Evolutionary conservation across 2,888 invertebrate species (phyloP).

Genomic region (Brachyptera putata): DNA sequence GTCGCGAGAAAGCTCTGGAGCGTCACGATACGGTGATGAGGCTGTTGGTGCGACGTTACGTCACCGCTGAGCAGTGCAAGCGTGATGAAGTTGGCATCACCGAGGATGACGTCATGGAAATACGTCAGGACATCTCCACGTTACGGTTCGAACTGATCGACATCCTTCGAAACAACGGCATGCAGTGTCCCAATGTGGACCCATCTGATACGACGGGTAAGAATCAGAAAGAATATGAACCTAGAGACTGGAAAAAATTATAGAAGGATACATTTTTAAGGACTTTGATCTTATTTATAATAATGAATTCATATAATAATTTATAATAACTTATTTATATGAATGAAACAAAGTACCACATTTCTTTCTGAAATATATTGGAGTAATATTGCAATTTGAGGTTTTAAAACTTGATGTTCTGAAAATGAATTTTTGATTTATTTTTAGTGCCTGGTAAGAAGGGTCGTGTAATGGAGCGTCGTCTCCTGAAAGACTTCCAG

Average conservation of each 20-base stretch:
- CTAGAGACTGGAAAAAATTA: neutral
- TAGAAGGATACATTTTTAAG: neutral
- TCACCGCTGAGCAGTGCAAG: constrained; percentile 82
- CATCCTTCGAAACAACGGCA: constrained; percentile 83
- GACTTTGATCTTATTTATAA: too few relatives aligned
- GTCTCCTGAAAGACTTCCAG: constrained; percentile 84
- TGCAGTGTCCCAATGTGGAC: constrained; percentile 72
- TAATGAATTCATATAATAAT: too few relatives aligned
- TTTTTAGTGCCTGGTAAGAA: constrained; percentile 73
- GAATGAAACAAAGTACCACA: too few relatives aligned
- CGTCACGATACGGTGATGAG: constrained; percentile 83
- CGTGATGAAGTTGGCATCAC: constrained; percentile 89
- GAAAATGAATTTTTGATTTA: neutral
- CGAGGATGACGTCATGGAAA: constrained; percentile 97
- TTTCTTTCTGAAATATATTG: too few relatives aligned
- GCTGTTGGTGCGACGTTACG: constrained; percentile 82
- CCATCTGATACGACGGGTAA: constrained; percentile 61
- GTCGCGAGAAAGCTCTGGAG: constrained; percentile 63
- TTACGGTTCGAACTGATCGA: constrained; percentile 89
- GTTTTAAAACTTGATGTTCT: neutral
- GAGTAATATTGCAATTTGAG: too few relatives aligned
- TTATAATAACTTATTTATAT: too few relatives aligned
- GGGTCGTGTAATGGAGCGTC: constrained; percentile 80
- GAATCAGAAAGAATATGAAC: too few relatives aligned
- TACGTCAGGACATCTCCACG: constrained; percentile 94